Conservation (phyloP, 2,113 vertebrate genomes). For the Pipra filicauda region DNA sequence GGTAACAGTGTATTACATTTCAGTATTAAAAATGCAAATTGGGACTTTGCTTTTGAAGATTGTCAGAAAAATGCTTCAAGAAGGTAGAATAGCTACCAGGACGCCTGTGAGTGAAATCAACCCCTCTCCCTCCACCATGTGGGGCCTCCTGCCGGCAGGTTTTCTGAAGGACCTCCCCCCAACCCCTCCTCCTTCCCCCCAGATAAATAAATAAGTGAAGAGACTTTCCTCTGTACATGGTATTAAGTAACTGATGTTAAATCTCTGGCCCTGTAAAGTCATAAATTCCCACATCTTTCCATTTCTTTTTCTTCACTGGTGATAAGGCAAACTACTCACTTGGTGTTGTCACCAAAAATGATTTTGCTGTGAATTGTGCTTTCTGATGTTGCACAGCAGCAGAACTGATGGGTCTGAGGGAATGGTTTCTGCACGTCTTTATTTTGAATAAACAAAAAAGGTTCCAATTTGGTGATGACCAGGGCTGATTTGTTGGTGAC, state of each 20-base stretch:
- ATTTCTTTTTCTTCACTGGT: not conserved
- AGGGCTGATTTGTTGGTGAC: not conserved
- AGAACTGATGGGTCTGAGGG: not conserved
- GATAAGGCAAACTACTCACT: not conserved
- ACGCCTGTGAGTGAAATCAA: not conserved
- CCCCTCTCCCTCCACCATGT: not conserved
- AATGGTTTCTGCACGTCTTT: not conserved
- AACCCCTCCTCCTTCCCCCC: not conserved
- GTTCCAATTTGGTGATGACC: not conserved
- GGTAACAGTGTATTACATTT: conserved; percentile 63
- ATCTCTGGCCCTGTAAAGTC: not conserved
- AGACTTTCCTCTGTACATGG: not conserved
- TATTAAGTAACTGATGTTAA: not conserved
- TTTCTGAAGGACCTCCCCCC: not conserved
- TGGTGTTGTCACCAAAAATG: not conserved
- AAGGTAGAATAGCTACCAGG: conserved; percentile 35
- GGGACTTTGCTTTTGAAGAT: conserved; percentile 56
- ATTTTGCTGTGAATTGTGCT: not conserved
- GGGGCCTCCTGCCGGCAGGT: not conserved
- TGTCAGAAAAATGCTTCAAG: conserved; percentile 26
- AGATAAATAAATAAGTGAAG: conserved; percentile 42
- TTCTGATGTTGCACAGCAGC: not conserved
- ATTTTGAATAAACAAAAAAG: not conserved
- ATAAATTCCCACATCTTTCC: not conserved
- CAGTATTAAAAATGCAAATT: conserved; percentile 66